A percentile compares a stretch with the other conserved stretches of the same genome.
These are phyloP conservation scores for Coracopsis vasa DNA, from an alignment of 2,113 vertebrate genomes.

Conservation along the genomic window DNA sequence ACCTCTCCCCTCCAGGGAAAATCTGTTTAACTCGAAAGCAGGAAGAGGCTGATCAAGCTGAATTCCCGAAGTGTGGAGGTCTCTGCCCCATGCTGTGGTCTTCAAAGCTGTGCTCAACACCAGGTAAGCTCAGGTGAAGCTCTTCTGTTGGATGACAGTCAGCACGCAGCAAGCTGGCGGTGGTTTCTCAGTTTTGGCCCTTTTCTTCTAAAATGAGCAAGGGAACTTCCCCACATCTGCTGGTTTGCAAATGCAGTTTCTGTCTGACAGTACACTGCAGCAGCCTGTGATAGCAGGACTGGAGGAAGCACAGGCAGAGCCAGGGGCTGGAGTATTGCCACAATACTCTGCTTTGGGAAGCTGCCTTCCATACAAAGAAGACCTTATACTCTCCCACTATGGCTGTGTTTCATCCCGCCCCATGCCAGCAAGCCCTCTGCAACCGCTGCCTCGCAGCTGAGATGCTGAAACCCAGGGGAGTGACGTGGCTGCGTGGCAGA, in stretches of 20 bases:
- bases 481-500: background rate
- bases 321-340: background rate
- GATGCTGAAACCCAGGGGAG: background rate
- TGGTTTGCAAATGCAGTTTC: background rate
- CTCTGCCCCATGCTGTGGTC: background rate
- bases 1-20: background rate
- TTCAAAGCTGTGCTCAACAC: background rate
- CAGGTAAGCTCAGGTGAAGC: background rate
- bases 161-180: rapidly evolving
- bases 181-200: background rate
- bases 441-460: rapidly evolving
- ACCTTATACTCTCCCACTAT: background rate
- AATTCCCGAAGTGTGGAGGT: background rate
- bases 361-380: background rate
- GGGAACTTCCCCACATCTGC: background rate
- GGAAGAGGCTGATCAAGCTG: background rate
- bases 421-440: background rate
- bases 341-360: background rate
- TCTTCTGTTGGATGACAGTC: background rate
- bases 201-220: background rate
- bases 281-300: rapidly evolving
- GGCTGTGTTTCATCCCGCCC: background rate
- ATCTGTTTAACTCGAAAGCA: background rate
- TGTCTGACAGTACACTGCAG: background rate
- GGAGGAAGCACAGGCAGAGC: background rate